Evolutionary conservation across 2,113 vertebrate species (phyloP).

Genomic region (Corythornis vintsioides): DNA sequence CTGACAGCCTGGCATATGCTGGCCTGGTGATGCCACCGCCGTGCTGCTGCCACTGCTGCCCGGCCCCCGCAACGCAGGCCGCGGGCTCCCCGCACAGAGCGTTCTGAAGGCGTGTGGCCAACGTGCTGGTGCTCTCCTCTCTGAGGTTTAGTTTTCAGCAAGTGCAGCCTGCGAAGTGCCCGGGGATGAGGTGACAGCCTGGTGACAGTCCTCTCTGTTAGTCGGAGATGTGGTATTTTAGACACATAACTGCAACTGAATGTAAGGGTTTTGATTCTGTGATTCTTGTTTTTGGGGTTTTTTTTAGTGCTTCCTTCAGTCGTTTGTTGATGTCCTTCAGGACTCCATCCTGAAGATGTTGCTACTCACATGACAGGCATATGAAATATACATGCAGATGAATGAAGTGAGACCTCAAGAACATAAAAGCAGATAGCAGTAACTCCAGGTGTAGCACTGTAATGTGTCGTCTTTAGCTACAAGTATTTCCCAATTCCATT

Average conservation of each 20-base stretch:
- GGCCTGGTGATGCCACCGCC: neutral
- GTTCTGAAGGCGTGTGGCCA: fast-evolving
- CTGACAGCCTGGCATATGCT: neutral
- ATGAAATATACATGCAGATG: neutral
- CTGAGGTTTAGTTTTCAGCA: fast-evolving
- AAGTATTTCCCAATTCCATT: neutral
- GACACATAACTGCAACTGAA: fast-evolving
- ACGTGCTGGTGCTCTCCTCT: fast-evolving
- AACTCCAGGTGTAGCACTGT: neutral
- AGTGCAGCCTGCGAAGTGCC: fast-evolving
- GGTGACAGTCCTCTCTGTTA: fast-evolving
- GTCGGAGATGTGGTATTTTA: neutral
- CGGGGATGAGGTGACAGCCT: fast-evolving
- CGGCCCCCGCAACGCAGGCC: neutral
- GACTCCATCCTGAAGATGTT: neutral
- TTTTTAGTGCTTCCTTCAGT: neutral
- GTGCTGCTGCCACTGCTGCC: neutral
- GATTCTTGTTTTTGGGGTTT: too few relatives aligned
- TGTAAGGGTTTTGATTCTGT: neutral
- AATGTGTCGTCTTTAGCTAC: neutral
- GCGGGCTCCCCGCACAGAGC: neutral
- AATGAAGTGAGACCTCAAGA: neutral
- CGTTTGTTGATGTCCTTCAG: neutral
- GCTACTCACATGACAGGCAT: fast-evolving
- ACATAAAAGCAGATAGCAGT: neutral